Conservation (phyloP, 2,797 vertebrate species). For the Hemibagrus guttatus region DNA sequence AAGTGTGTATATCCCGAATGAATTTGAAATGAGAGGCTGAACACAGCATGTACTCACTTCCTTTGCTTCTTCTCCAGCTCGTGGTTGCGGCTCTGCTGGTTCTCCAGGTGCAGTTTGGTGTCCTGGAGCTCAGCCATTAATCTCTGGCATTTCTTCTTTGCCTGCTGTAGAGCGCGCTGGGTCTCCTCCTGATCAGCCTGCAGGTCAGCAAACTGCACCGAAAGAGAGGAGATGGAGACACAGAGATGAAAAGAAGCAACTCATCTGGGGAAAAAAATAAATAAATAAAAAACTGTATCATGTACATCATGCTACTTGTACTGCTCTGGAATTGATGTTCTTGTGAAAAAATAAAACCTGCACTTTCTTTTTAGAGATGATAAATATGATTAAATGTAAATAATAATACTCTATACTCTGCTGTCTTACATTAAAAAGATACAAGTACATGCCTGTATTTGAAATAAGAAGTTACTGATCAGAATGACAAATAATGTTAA, state of each 20-base stretch:
- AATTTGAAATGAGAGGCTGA: not conserved
- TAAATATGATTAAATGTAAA: too few species aligned
- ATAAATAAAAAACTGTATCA: not conserved
- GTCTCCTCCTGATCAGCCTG: conserved; percentile 92
- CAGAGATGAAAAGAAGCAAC: not conserved
- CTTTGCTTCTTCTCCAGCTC: conserved; percentile 98
- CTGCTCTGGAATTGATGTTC: not conserved
- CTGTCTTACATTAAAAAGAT: not conserved
- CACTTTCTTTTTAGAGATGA: not conserved
- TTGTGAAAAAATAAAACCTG: not conserved
- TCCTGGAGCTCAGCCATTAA: conserved; percentile 92
- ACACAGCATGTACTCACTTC: conserved; percentile 76
- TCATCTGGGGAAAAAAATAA: not conserved
- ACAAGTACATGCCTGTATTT: not conserved
- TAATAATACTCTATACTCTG: too few species aligned
- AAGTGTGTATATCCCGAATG: not conserved
- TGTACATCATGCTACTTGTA: not conserved
- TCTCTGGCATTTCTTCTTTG: conserved; percentile 94
- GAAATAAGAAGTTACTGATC: not conserved
- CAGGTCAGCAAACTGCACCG: conserved; percentile 83
- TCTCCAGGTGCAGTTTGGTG: conserved; percentile 94
- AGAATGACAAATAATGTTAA: too few species aligned
- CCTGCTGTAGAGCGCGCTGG: conserved; percentile 88
- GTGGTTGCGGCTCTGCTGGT: conserved; percentile 93
- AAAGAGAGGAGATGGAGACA: not conserved